Percentiles rank a stretch among this genome's conserved stretches.
phyloP scores from a whole-genome alignment of 2,113 vertebrate species.

The Alethe castanea region DNA sequence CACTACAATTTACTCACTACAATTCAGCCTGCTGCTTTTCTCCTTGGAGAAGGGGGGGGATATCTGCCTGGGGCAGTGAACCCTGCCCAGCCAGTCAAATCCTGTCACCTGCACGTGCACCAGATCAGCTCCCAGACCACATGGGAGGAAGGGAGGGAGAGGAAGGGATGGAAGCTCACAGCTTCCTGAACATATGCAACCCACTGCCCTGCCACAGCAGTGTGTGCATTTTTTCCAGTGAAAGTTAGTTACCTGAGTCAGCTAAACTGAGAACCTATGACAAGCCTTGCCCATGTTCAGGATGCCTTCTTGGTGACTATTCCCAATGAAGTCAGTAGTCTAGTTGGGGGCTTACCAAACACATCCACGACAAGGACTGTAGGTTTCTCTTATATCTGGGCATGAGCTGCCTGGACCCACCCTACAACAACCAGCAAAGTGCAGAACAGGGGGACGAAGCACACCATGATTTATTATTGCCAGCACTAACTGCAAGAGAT shows the following conservation, averaged over 20 bases:
- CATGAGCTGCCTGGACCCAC: neutral
- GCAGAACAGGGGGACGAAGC: neutral
- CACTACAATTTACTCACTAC: neutral
- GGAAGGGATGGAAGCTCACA: constrained; percentile 50
- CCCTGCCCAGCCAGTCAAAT: neutral
- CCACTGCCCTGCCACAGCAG: neutral
- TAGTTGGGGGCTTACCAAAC: neutral
- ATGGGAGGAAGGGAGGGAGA: constrained; percentile 43
- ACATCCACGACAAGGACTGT: rapidly evolving
- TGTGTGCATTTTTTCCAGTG: neutral
- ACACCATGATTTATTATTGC: neutral
- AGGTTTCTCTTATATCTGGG: neutral
- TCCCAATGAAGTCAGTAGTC: neutral
- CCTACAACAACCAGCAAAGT: neutral
- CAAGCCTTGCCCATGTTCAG: neutral
- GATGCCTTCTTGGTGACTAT: neutral
- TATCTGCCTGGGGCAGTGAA: neutral
- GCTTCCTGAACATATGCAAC: neutral
- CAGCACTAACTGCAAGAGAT: neutral
- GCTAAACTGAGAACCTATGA: neutral
- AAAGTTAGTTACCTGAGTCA: neutral
- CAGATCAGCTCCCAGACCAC: neutral
- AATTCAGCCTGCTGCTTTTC: neutral
- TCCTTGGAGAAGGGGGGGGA: neutral
- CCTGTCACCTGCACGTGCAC: neutral